Conservation (phyloP, 2,797 vertebrate species). For the Melanotaenia boesemani region DNA sequence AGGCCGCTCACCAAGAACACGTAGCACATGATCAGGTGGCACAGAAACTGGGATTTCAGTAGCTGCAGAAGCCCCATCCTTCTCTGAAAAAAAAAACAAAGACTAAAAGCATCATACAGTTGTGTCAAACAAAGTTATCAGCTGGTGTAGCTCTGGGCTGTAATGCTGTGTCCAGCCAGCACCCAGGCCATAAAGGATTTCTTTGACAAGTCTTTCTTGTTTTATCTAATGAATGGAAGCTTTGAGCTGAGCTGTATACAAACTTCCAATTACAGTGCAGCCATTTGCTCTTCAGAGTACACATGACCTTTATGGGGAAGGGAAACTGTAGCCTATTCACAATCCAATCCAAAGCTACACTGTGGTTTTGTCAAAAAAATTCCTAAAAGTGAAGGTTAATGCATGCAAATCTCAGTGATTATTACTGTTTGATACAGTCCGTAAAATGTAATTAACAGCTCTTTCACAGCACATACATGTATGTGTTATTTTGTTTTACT, state of each 20-base stretch:
- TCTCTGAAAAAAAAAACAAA: conserved; percentile 43
- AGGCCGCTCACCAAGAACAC: conserved; percentile 94
- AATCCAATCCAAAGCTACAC: background rate
- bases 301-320: conserved; percentile 14
- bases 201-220: conserved; percentile 38
- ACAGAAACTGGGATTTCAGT: conserved; percentile 94
- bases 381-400: background rate
- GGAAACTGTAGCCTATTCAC: background rate
- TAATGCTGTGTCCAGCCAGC: conserved; percentile 2
- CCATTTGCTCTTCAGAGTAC: background rate
- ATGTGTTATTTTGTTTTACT: background rate
- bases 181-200: conserved; percentile 37
- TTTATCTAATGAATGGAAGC: conserved; percentile 52
- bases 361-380: background rate
- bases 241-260: conserved; percentile 38
- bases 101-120: background rate
- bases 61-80: conserved; percentile 88
- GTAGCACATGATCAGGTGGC: conserved; percentile 92
- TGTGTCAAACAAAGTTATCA: conserved; percentile 8
- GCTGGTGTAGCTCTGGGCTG: background rate
- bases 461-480: background rate
- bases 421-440: background rate
- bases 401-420: background rate
- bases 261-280: conserved; percentile 17
- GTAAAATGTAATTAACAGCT: background rate